Base-by-base conservation (phyloP, 2,797 vertebrate genomes). In the Darevskia nairensis region DNA sequence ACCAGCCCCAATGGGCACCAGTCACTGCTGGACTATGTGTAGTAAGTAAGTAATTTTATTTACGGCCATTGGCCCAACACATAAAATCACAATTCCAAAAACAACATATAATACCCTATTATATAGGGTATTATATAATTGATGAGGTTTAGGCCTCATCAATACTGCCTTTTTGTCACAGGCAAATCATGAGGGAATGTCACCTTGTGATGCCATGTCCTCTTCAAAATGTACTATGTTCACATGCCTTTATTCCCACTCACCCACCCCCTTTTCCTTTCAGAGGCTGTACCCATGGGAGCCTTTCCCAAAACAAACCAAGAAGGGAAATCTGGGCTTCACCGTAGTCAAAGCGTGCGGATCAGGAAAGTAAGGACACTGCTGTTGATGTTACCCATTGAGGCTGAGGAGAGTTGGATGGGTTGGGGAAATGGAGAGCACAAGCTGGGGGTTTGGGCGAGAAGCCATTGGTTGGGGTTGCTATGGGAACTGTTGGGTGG, bases 211-310 rank as follows among this genome's bases (percentile, higher is more conserved):
- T 19, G 64, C 25, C 29, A 69, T 15, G 11, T 55, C 29, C 19
- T 55, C n/a, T 55, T 72, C n/a, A 25, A 50, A 50, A 17, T 2
- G 44, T 11, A 19, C 39, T 68, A 6, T 68, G 44, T 23, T 15
- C 10, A 17, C 19, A 50, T 27, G n/a, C 25, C 59, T n/a, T 59
- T 21, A 25, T 32, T 1, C 29, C 50, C 25, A n/a, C 8, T 64
- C 29, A 6, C 50, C 3, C 13, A 15, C 50, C 50, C 8, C 4
- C 61, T 25, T 82, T 46, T 68, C 27, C 25, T 88, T 71, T 71
- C 81, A 88, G 87, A 88, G 21, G 75, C 87, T 23, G 11, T 55
- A 10, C 87, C 87, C 21, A 15, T 32, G 13, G 4, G 55, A n/a
- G 2, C 21, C 0, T 13, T 41, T 83, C 27, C 50, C 35, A 46